Evolutionary conservation across 2,113 vertebrate species (phyloP), one percentile per base, ranked within the genome.

Genomic region (Phoxinus phoxinus): DNA sequence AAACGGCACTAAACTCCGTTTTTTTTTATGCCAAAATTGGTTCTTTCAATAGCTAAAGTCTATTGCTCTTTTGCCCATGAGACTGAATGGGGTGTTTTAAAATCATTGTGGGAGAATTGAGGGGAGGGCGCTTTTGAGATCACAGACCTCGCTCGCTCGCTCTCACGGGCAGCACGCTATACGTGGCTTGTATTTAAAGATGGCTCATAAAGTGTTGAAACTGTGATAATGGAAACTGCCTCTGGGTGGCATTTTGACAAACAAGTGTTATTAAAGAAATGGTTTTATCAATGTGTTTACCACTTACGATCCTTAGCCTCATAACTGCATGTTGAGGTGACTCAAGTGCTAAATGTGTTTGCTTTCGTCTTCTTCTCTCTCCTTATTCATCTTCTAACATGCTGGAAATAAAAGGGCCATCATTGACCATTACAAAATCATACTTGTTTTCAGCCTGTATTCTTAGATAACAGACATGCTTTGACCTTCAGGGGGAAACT

Each of bases 181-280:
- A 88, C 86, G 85, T 63, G 85, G 90, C 85, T 87, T 74, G 84
- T 93, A 93, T 93, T 93, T 94, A 92, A 93, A 92, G 91, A 91
- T 30, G 74, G 67, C 89, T 92, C 91, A 92, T 92, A 93, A 92
- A 94, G 93, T 91, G 91, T 90, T 91, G 88, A 91, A 90, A 91
- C 89, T 46, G 90, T 91, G 92, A 93, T 93, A 93, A 94, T 93
- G 88, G 89, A 91, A 86, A 85, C 84, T 71, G 87, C 90, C 87
- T 59, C 85, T 79, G 89, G 90, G 90, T 93, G 93, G 90, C 94
- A 94, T 89, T 92, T 93, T 94, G 93, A 94, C 91, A 92, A 94
- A 94, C 91, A 91, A 76, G n/a, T 90, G 91, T 93, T 93, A 94
- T 94, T 94, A 94, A 90, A 93, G 91, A 91, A 94, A 93, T 93